Percentiles rank a stretch among this genome's conserved stretches.
phyloP scores from a whole-genome alignment of 2,113 vertebrate species.

The Sciurus niger region DNA sequence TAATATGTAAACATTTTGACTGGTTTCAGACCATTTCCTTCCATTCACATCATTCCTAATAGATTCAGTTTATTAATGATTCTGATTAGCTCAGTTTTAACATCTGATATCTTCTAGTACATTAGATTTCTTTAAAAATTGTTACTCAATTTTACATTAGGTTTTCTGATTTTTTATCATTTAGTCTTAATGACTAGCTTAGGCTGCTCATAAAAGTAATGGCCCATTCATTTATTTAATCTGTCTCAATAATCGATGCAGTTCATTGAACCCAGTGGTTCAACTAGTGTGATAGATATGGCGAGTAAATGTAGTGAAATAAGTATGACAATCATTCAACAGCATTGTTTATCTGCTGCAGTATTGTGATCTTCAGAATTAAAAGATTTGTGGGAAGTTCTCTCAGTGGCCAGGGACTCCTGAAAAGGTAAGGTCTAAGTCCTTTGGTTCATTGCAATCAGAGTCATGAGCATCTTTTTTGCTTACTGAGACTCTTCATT shows the following conservation, averaged over 20 bases:
- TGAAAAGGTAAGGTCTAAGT: not conserved
- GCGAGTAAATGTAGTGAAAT: conserved; percentile 61
- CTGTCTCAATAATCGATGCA: conserved; percentile 51
- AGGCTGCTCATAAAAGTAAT: conserved; percentile 52
- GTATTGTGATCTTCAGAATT: not conserved
- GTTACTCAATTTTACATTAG: conserved; percentile 49
- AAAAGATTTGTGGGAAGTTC: not conserved
- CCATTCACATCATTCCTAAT: conserved; percentile 10
- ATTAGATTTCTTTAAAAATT: conserved; percentile 53
- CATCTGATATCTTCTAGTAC: not conserved
- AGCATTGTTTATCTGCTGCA: not conserved
- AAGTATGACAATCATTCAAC: conserved; percentile 19
- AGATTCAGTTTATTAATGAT: conserved; percentile 41
- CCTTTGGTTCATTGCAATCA: not conserved
- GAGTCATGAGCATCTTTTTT: not conserved
- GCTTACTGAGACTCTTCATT: not conserved
- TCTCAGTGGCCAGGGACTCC: not conserved
- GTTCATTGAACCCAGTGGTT: conserved; percentile 63
- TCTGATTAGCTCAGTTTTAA: conserved; percentile 30
- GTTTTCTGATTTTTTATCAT: conserved; percentile 54
- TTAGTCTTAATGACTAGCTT: conserved; percentile 67
- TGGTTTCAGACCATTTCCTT: conserved; percentile 51
- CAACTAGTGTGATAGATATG: conserved; percentile 1
- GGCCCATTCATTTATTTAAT: conserved; percentile 71
- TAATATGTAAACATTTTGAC: conserved; percentile 13